phyloP scores from a whole-genome alignment of 1,140 invertebrate genomes.

The Hypsibius dujardini region DNA sequence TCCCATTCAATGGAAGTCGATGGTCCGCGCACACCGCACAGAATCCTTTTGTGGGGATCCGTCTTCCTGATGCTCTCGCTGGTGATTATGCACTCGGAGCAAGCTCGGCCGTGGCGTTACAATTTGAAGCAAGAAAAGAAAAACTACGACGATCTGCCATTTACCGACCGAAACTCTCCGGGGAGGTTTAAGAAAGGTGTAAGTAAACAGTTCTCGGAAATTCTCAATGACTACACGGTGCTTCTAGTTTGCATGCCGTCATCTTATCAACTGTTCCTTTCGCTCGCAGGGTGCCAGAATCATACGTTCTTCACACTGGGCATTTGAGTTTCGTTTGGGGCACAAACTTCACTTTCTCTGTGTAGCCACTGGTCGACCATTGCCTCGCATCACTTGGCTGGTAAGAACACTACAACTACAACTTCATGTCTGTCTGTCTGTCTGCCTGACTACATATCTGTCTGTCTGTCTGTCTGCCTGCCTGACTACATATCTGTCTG shows the following conservation, averaged over 20 bases:
- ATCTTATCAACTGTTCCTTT: no score
- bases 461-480: no score
- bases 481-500: no score
- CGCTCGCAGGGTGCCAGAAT: slow-evolving; percentile 70
- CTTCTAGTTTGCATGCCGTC: no score
- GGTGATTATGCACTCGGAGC: no score
- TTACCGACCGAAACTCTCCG: neutral
- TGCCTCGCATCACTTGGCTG: slow-evolving; percentile 63
- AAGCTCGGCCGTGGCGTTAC: slow-evolving; percentile 2
- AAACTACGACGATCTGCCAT: neutral
- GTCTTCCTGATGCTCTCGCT: no score
- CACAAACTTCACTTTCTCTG: slow-evolving; percentile 80
- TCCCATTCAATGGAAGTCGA: no score
- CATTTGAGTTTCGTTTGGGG: slow-evolving; percentile 73
- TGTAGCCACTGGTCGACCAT: slow-evolving; percentile 59
- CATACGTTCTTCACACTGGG: slow-evolving; percentile 66
- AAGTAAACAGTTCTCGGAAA: no score
- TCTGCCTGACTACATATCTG: no score
- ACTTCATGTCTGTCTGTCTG: slow-evolving; percentile 43
- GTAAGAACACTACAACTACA: slow-evolving; percentile 77
- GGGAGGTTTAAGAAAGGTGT: slow-evolving; percentile 19
- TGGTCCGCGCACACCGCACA: no score
- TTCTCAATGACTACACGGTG: no score
- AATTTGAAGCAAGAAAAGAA: neutral
- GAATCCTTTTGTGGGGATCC: no score